phyloP scores from a whole-genome alignment of 2,113 vertebrate species.

The Arizona elegans region DNA sequence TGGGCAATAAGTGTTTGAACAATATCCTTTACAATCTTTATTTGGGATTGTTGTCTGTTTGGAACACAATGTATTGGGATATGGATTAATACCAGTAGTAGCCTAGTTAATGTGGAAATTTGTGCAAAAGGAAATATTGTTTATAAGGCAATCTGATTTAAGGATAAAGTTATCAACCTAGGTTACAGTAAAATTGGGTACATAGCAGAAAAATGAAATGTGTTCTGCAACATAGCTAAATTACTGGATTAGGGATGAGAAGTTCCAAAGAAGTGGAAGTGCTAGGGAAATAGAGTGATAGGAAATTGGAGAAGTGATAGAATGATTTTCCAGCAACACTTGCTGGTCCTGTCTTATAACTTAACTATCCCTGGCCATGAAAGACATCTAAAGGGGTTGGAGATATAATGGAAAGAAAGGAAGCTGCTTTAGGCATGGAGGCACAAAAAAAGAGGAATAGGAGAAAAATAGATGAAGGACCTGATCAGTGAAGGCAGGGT shows the following conservation, averaged over 20 bases:
- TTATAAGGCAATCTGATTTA: neutral
- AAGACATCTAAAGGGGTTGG: neutral
- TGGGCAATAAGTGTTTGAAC: neutral
- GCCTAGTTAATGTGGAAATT: neutral
- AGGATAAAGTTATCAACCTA: neutral
- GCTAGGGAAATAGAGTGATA: neutral
- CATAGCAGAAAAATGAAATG: neutral
- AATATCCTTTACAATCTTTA: neutral
- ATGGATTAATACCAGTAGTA: neutral
- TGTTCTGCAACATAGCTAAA: neutral
- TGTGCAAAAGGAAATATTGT: neutral
- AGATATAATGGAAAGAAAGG: neutral
- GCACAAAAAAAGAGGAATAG: neutral
- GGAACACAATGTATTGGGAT: neutral
- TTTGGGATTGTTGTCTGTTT: neutral
- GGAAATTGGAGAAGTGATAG: neutral
- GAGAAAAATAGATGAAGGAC: neutral
- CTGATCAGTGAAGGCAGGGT: neutral
- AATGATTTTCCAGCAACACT: neutral
- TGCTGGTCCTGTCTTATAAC: neutral
- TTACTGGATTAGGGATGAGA: neutral
- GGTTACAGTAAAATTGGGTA: neutral
- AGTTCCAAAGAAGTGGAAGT: neutral
- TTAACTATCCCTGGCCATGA: neutral
- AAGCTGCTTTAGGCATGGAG: neutral